These are phyloP conservation scores for Leucozona laternaria DNA, from an alignment of 2,888 invertebrate species.

Conservation along the genomic window DNA sequence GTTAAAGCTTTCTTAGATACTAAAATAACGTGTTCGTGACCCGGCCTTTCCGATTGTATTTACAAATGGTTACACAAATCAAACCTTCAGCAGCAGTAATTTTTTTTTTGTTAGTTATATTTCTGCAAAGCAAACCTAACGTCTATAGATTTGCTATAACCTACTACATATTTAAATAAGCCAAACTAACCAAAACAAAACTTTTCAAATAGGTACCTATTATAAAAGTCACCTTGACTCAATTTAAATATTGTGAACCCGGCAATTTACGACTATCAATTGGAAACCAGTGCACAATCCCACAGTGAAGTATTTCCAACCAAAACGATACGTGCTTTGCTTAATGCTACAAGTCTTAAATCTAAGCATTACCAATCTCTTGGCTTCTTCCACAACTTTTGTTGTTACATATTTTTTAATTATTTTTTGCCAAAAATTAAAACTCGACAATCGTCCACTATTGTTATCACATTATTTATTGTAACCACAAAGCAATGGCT, in stretches of 20 bases:
- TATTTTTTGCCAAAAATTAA: slow-evolving; percentile 32
- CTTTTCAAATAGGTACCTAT: not conserved
- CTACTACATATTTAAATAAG: no score
- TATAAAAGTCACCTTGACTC: slow-evolving; percentile 61
- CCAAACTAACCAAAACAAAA: not conserved
- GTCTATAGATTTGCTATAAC: no score
- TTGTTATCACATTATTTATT: slow-evolving; percentile 4
- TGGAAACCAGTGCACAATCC: slow-evolving; percentile 35
- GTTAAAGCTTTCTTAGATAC: no score
- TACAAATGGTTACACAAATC: no score
- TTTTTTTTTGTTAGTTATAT: no score
- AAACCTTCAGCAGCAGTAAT: no score
- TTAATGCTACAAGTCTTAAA: not conserved
- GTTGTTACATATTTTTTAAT: slow-evolving; percentile 37
- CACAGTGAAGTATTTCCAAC: slow-evolving; percentile 19
- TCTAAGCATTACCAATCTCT: not conserved
- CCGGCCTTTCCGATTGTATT: no score
- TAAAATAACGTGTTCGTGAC: no score
- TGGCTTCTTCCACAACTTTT: slow-evolving; percentile 14
- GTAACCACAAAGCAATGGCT: not conserved
- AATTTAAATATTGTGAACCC: slow-evolving; percentile 57
- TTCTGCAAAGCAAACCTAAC: no score
- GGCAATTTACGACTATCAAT: slow-evolving; percentile 29
- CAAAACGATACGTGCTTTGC: slow-evolving; percentile 45
- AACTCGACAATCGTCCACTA: not conserved